Conservation (phyloP, 2,797 vertebrate genomes). For the Pseudochromis fuscus region DNA sequence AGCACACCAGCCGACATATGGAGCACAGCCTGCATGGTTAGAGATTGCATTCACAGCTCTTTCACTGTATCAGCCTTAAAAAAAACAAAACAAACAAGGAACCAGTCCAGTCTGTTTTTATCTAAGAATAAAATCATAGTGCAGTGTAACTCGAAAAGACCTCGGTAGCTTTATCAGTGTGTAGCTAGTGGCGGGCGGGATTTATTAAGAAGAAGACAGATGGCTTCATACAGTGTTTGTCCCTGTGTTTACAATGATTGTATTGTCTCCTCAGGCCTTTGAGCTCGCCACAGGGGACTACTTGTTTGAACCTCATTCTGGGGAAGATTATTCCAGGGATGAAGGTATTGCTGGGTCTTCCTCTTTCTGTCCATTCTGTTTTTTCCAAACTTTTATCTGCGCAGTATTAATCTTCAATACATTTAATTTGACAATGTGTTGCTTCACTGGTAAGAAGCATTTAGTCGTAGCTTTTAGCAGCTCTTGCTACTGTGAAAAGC, state of each 20-base stretch:
- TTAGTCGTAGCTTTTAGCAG: conserved; percentile 14
- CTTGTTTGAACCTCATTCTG: conserved; percentile 97
- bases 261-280: conserved; percentile 89
- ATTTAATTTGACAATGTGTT: conserved; percentile 9
- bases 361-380: conserved; percentile 29
- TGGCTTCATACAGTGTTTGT: background rate
- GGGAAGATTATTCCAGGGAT: conserved; percentile 97
- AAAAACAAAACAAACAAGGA: too few species aligned
- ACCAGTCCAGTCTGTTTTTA: background rate
- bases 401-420: background rate
- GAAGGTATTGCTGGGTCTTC: conserved; percentile 88
- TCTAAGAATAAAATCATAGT: background rate
- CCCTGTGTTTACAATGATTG: conserved; percentile 36
- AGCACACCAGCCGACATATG: conserved; percentile 93
- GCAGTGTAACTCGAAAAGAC: background rate
- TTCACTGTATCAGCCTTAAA: background rate
- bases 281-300: conserved; percentile 98
- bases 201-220: background rate
- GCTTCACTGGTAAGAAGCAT: conserved; percentile 13
- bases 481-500: conserved; percentile 44
- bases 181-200: background rate
- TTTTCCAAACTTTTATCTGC: conserved; percentile 7
- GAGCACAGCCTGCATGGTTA: conserved; percentile 96
- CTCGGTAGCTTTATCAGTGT: background rate
- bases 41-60: conserved; percentile 13